A percentile compares a stretch with the other conserved stretches of the same genome.
Conservation (phyloP, 2,888 invertebrate species). For the Leuctra nigra region DNA sequence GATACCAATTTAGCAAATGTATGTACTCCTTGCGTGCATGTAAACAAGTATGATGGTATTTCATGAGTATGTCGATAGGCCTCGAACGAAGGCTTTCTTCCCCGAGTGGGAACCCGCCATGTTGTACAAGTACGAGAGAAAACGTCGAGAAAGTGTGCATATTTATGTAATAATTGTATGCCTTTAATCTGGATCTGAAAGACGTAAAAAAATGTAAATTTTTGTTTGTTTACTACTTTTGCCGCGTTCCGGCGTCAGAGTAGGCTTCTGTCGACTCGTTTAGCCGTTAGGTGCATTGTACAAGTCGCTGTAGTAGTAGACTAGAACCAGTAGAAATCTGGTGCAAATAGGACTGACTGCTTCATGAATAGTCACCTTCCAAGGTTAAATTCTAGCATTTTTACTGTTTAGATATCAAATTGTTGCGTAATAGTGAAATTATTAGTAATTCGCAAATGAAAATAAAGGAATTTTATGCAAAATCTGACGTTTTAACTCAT, state of each 20-base stretch:
- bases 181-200: constrained; percentile 19
- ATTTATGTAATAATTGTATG: constrained; percentile 14
- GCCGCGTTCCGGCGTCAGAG: constrained; percentile 24
- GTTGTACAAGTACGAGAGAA: constrained; percentile 37
- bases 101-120: constrained; percentile 45
- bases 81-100: constrained; percentile 39
- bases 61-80: constrained; percentile 36
- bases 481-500: not conserved
- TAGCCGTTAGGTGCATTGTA: constrained; percentile 10
- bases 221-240: constrained; percentile 14
- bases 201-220: constrained; percentile 14
- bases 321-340: not conserved
- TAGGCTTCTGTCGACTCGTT: constrained; percentile 2
- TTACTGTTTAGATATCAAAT: not conserved
- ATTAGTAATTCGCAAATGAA: not conserved
- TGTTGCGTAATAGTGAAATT: constrained; percentile 6
- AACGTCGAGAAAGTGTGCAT: constrained; percentile 23
- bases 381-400: not conserved
- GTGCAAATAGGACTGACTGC: not conserved
- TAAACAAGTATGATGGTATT: constrained; percentile 27
- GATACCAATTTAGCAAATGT: constrained; percentile 30
- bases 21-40: constrained; percentile 25
- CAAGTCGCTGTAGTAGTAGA: too few species aligned
- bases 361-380: not conserved
- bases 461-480: constrained; percentile 8